Conservation (phyloP, 1,140 invertebrate genomes). For the Drosophila murphyi region DNA sequence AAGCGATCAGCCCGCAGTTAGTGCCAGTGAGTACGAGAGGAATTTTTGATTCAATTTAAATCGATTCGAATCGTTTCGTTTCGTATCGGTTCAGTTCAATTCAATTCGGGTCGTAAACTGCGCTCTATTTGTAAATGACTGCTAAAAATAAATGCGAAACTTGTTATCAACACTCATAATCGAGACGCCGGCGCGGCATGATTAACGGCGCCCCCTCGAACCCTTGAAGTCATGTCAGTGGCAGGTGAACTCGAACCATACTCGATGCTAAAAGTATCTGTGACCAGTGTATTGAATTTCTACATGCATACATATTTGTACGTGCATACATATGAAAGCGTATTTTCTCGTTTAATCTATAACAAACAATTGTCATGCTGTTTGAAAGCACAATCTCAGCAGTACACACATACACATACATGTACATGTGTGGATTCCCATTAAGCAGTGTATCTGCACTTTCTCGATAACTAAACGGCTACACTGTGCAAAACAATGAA, state of each 20-base stretch:
- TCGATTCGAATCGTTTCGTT: conserved; percentile 10
- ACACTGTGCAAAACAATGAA: too few species aligned
- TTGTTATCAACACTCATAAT: conserved; percentile 66
- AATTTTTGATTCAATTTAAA: conserved; percentile 5
- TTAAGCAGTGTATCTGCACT: too few species aligned
- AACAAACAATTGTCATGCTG: too few species aligned
- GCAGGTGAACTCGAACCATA: conserved; percentile 48
- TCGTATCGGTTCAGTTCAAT: conserved; percentile 21
- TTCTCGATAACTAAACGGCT: too few species aligned
- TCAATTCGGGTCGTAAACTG: conserved; percentile 52
- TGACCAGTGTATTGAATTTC: too few species aligned
- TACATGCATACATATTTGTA: too few species aligned
- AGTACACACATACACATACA: too few species aligned
- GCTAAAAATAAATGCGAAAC: conserved; percentile 69
- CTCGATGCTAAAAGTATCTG: not conserved
- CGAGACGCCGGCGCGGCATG: conserved; percentile 65
- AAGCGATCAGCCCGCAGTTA: conserved; percentile 10
- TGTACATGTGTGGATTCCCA: too few species aligned
- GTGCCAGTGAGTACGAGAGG: conserved; percentile 36
- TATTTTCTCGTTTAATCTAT: too few species aligned
- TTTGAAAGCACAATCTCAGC: too few species aligned
- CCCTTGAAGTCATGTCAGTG: conserved; percentile 51
- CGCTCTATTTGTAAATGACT: conserved; percentile 33
- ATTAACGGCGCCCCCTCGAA: conserved; percentile 50
- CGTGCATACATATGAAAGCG: too few species aligned